phyloP scores from a whole-genome alignment of 2,113 vertebrate genomes.

The Gymnocephalus cernua region DNA sequence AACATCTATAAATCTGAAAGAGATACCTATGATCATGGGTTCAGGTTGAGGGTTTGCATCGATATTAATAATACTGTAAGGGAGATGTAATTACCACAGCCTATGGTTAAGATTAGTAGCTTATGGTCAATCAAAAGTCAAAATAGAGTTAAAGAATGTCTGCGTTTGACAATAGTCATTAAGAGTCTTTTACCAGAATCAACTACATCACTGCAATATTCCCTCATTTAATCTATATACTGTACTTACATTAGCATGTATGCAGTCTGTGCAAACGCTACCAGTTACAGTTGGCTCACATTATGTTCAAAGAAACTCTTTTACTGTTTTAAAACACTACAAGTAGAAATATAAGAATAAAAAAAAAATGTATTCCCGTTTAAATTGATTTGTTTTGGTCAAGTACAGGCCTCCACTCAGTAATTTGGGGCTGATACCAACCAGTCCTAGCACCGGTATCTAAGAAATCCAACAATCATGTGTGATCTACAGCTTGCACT shows the following conservation, averaged over 20 bases:
- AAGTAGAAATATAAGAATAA: neutral
- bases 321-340: neutral
- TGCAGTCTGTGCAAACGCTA: neutral
- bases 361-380: neutral
- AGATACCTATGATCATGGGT: neutral
- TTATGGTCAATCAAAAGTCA: neutral
- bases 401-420: constrained; percentile 4
- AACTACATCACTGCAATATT: neutral
- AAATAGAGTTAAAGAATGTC: neutral
- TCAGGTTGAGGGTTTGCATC: neutral
- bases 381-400: constrained; percentile 1
- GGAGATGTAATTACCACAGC: neutral
- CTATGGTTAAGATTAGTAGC: neutral
- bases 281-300: neutral
- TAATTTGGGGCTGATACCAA: neutral
- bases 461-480: too few relatives aligned
- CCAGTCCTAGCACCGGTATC: neutral
- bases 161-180: neutral
- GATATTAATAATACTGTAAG: neutral
- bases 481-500: neutral
- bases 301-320: neutral
- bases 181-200: neutral
- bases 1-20: neutral
- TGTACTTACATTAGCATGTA: neutral
- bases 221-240: neutral